Evolutionary conservation across 2,113 vertebrate species (phyloP).

Genomic region (Chionodraco myersi): DNA sequence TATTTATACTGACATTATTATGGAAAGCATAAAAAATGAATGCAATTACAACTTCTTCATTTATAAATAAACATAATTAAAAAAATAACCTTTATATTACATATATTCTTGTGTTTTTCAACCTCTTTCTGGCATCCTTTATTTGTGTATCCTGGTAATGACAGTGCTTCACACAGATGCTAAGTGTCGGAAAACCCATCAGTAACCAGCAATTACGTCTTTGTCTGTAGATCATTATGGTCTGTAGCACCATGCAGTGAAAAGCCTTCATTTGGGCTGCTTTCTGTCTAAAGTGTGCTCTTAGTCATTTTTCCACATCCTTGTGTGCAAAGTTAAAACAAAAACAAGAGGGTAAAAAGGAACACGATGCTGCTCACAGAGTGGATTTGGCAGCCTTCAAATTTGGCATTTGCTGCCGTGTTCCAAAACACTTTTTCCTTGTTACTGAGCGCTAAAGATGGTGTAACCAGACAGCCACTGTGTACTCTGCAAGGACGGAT

Average conservation of each 20-base stretch:
- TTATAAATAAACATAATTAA: neutral
- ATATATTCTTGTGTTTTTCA: neutral
- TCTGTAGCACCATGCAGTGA: constrained; percentile 28
- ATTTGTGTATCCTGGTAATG: constrained; percentile 33
- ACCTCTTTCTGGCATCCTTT: neutral
- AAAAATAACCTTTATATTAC: neutral
- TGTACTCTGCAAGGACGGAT: neutral
- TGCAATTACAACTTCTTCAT: no score
- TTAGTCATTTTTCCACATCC: constrained; percentile 2
- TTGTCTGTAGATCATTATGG: constrained; percentile 40
- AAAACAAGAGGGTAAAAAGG: constrained; percentile 12
- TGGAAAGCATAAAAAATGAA: neutral
- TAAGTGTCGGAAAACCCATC: constrained; percentile 18
- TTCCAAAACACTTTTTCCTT: neutral
- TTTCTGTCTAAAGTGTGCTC: constrained; percentile 16
- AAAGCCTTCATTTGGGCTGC: constrained; percentile 25
- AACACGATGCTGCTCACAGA: constrained; percentile 19
- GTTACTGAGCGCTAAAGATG: constrained; percentile 5
- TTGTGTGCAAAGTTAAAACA: neutral
- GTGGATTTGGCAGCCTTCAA: constrained; percentile 11
- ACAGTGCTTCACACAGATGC: constrained; percentile 27
- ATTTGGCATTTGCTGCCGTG: constrained; percentile 18
- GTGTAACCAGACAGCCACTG: constrained; percentile 1
- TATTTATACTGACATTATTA: neutral
- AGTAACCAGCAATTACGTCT: constrained; percentile 52